Evolutionary conservation across 2,113 vertebrate species (phyloP), one percentile per base, ranked within the genome.

Genomic region (Psammodynastes pulverulentus): DNA sequence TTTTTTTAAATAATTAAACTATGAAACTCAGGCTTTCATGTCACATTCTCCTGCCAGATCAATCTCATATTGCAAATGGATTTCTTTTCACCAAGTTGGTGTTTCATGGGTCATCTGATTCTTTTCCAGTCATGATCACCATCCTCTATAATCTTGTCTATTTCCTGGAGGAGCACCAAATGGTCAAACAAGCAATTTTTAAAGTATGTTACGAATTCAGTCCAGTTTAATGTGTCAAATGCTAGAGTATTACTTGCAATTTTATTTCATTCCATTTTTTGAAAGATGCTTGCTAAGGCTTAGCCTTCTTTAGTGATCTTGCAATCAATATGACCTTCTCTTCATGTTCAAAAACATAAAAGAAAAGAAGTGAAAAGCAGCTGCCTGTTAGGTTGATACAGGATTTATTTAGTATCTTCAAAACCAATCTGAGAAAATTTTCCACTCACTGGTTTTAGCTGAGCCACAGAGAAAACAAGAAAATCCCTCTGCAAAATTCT

Each of bases 371-470:
- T 94, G 97, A 96, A 97, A 92, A 96, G 93, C 96, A 97, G 97
- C 96, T 96, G 97, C 96, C 97, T 97, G 96, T 97, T 97, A 97
- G 96, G 96, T 97, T 97, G 96, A 97, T 96, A 98, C 96, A 98
- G 97, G 98, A 98, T 98, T 98, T 97, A 97, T 98, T 97, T 98
- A 98, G 97, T 95, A 97, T 97, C 98, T 98, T 98, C 97, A 98
- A 98, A 99, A 98, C 96, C 98, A 99, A 99, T 99, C 98, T 97
- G 97, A 97, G 97, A 98, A 98, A 98, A 98, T 98, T 98, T 99
- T 98, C 98, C 98, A 98, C 98, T 98, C 98, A 96, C 98, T 98
- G 98, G 97, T 97, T 98, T 98, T 97, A 96, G 96, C 97, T 97
- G 96, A 97, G 97, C 97, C 97, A 97, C 97, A 93, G 90, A 97